Evolutionary conservation across 2,113 vertebrate species (phyloP).

Genomic region (Pogonocichla stellata): DNA sequence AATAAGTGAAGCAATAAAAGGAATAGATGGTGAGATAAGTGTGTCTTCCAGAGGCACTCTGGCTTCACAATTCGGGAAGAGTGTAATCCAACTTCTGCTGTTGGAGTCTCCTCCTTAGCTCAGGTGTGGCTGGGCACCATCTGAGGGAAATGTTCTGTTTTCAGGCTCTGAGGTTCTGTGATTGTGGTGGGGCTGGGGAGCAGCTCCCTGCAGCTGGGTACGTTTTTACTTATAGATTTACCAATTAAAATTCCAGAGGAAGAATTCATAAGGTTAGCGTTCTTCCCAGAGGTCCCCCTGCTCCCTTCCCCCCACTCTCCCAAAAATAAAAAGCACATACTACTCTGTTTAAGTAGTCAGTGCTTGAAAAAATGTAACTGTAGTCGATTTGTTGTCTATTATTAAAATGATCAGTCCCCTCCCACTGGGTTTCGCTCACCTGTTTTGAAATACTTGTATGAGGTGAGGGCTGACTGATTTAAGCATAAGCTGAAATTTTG

Average conservation of each 20-base stretch:
- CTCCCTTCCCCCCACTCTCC: slow-evolving; percentile 15
- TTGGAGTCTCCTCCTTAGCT: neutral
- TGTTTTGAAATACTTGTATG: slow-evolving; percentile 43
- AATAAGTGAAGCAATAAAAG: slow-evolving; percentile 67
- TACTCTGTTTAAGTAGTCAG: slow-evolving; percentile 3
- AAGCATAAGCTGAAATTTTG: neutral
- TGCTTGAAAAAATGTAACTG: neutral
- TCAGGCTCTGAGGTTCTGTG: neutral
- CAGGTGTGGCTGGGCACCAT: slow-evolving; percentile 41
- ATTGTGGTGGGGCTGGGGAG: slow-evolving; percentile 31
- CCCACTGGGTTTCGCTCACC: slow-evolving; percentile 23
- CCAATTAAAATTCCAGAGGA: slow-evolving; percentile 64
- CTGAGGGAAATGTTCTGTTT: neutral
- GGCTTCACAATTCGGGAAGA: neutral
- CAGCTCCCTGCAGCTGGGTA: slow-evolving; percentile 62
- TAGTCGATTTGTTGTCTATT: neutral
- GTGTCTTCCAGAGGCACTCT: neutral
- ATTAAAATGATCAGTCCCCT: neutral
- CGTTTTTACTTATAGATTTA: slow-evolving; percentile 61
- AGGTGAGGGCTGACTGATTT: slow-evolving; percentile 50
- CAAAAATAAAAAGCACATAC: slow-evolving; percentile 3
- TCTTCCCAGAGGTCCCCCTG: slow-evolving; percentile 11
- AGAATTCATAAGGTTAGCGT: slow-evolving; percentile 62
- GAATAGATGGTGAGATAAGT: slow-evolving; percentile 51
- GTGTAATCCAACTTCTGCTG: neutral